A percentile compares a stretch with the other conserved stretches of the same genome.
phyloP scores from a whole-genome alignment of 2,113 vertebrate genomes.

The Mustelus asterias region DNA sequence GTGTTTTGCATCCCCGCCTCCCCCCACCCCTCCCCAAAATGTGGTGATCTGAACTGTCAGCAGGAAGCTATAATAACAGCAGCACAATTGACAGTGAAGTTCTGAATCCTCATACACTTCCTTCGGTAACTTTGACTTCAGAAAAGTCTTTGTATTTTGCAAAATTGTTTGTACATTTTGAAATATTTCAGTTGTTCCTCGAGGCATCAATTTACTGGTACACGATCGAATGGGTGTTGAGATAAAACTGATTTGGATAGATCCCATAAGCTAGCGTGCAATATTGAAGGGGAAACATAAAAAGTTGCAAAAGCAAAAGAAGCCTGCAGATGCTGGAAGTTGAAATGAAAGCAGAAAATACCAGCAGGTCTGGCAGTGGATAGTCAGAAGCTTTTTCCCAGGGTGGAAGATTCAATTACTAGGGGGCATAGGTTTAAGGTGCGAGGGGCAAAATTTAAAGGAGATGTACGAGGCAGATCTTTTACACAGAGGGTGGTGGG shows the following conservation, averaged over 20 bases:
- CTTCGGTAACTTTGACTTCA: slow-evolving; percentile 8
- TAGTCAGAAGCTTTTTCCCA: too few relatives aligned
- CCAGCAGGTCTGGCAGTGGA: neutral
- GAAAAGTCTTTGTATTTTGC: slow-evolving; percentile 38
- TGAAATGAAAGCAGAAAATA: neutral
- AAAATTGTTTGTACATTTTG: neutral
- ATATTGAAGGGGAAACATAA: neutral
- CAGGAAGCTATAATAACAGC: neutral
- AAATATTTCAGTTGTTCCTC: neutral
- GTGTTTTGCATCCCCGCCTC: neutral
- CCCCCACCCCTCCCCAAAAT: neutral
- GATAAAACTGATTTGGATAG: neutral
- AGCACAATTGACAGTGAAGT: neutral
- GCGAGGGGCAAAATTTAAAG: too few relatives aligned
- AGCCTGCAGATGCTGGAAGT: neutral
- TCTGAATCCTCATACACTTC: neutral
- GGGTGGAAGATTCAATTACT: too few relatives aligned
- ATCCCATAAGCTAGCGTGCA: too few relatives aligned
- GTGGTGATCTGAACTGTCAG: neutral
- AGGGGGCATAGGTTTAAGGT: too few relatives aligned
- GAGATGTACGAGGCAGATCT: too few relatives aligned
- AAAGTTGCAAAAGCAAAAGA: neutral
- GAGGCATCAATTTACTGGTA: neutral
- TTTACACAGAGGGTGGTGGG: too few relatives aligned
- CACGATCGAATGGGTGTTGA: neutral